Base-by-base conservation (phyloP, 2,113 vertebrate species). In the Desmodus rotundus region DNA sequence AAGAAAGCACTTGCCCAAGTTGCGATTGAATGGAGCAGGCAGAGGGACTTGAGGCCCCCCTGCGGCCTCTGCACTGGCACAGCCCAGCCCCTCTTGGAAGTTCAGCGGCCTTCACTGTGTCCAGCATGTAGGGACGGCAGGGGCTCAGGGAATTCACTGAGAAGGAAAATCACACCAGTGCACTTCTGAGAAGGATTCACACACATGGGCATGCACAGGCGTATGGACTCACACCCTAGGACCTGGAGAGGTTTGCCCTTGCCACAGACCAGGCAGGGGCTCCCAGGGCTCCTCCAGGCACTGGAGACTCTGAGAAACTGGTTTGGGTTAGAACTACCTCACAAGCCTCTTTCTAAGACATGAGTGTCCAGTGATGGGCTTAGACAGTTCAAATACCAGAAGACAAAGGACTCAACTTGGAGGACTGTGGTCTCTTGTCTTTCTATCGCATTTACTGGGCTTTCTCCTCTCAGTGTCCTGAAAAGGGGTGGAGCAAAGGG, bases 11-110 rank as follows among this genome's bases (percentile, higher is more conserved):
- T 68, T 81, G 16, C 41, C 56, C 31, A 33, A 20, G 65, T 80
- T 92, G 80, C 83, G 20, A 74, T 86, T 89, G 47, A 91, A 33
- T 38, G 93, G 36, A 76, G 31, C 20, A 70, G 54, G 82, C 82
- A 52, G 56, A 41, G 56, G 47, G 61, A 4, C 20, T 2, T 58
- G 33, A 26, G 70, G 17, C 38, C 72, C 3, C 9, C 3, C 33
- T 84, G 20, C 17, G 76, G 20, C 41, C 28, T 54, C 45, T 87
- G 54, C 33, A 16, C 47, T 36, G n/a, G 43, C 52, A 63, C 13
- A 45, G 58, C 1, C 0, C 16, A 12, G 54, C 43, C 43, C 22
- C 45, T 77, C 36, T 38, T 85, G 54, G 47, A 47, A 73, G n/a
- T 33, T 84, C 47, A 28, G 52, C 24, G 13, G 84, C 2, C 5